Evolutionary conservation across 1,140 invertebrate species (phyloP).

Genomic region (Bombus sylvicola): DNA sequence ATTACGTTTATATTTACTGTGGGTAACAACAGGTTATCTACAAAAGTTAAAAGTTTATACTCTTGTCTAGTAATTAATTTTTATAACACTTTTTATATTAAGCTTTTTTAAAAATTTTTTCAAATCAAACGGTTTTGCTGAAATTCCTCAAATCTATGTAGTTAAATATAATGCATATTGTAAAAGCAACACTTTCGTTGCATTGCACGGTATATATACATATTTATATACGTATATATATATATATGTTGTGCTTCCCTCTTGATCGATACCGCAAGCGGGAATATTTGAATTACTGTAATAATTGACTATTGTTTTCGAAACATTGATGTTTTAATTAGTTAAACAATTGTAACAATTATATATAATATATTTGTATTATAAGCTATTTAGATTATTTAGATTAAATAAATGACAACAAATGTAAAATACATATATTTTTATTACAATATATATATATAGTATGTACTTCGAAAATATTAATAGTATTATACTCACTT

Average conservation of each 20-base stretch:
- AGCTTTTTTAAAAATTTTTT: too few relatives aligned
- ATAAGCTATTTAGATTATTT: background rate
- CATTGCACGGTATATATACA: background rate
- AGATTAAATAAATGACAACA: background rate
- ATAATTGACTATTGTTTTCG: background rate
- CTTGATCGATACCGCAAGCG: background rate
- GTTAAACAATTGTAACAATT: background rate
- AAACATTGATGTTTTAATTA: constrained; percentile 1
- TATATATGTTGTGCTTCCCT: background rate
- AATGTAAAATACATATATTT: background rate
- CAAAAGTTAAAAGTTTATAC: background rate
- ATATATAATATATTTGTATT: background rate
- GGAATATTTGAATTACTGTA: constrained; percentile 15
- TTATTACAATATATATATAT: too few relatives aligned
- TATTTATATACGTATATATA: background rate
- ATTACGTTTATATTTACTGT: background rate
- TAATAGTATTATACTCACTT: background rate
- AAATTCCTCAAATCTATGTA: background rate
- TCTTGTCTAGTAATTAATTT: background rate
- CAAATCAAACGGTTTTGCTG: background rate
- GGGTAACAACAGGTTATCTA: background rate
- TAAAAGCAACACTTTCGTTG: background rate
- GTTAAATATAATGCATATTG: background rate
- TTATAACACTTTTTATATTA: background rate
- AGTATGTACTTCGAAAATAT: background rate